Evolutionary conservation across 1,140 invertebrate genomes (phyloP), one percentile per base, ranked within the genome.

Genomic region (Anoplophora glabripennis): DNA sequence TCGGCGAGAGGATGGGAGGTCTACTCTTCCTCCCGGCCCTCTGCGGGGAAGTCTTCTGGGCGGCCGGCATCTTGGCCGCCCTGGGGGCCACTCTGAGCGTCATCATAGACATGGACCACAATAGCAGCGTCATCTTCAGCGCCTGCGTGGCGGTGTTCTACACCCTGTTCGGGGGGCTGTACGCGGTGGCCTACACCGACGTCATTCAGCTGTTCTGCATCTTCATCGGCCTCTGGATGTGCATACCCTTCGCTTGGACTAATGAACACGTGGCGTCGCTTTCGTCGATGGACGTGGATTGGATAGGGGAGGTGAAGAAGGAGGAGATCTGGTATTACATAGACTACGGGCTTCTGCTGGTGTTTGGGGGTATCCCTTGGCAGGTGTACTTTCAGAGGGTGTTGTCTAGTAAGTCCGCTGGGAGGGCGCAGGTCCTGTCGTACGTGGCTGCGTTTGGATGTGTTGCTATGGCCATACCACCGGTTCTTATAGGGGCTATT

Each of bases 341-440:
- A 15, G 97, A 99, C 79, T 89, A 92, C 63, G 93, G 90, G 17
- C 79, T 99, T 51, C 80, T 99, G 45, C 81, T 99, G 7, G 83
- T 98, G 41, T 97, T 98, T 70, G 97, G 97, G 7, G 97, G 97
- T 18, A 98, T 99, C 68, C 97, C 97, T 0, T 99, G 97, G 97
- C 94, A 96, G 85, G 95, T 98, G 3, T 99, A 98, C 74, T 99
- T 99, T 78, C 97, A 99, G 80, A 80, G 97, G 40, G 96, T 99
- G 0, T 78, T 99, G 51, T 98, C 95, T 36, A 94, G 93, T 63
- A 96, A 95, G 80, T 93, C 93, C 1, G 94, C 95, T 0, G 84
- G 86, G 0, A 86, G 93, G 56, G 96, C 96, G 7, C 93, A 98
- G 78, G 74, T 97, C 15, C 79, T 99, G 47, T 98, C 94, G n/a